phyloP scores from a whole-genome alignment of 53 echinoderm and acorn worm species.

The Astropecten irregularis region DNA sequence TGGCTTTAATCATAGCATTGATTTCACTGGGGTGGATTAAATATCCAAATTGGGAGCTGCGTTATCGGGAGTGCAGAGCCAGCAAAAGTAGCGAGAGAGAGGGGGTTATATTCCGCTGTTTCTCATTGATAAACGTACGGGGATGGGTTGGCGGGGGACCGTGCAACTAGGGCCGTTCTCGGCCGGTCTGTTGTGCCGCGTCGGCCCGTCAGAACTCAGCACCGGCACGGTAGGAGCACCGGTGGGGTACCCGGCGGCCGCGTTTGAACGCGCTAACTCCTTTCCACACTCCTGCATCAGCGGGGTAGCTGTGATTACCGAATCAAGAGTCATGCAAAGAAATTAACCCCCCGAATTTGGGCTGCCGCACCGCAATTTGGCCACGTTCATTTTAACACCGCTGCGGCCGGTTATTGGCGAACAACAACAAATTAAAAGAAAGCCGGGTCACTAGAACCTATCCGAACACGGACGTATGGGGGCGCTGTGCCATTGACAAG shows the following conservation, averaged over 20 bases:
- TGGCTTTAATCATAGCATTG: constrained; percentile 59
- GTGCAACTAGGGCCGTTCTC: neutral
- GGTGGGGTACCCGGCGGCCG: constrained; percentile 25
- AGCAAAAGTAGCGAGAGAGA: no score
- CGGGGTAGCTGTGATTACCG: constrained; percentile 40
- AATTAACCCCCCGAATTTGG: constrained; percentile 46
- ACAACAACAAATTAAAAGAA: no score
- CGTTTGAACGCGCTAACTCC: constrained; percentile 40
- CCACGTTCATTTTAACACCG: no score
- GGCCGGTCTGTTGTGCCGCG: constrained; percentile 33
- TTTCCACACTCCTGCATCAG: constrained; percentile 43
- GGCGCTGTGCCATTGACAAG: no score
- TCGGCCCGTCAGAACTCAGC: constrained; percentile 46
- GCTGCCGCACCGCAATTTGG: no score
- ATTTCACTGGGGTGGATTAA: constrained; percentile 52
- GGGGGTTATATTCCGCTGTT: no score
- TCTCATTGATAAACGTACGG: no score
- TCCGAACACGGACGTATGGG: no score
- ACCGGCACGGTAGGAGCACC: constrained; percentile 17
- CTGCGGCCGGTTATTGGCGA: no score
- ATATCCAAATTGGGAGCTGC: constrained; percentile 37
- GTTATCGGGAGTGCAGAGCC: neutral
- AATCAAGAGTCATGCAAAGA: constrained; percentile 52
- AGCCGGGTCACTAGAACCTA: no score
- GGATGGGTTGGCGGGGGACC: neutral